phyloP scores from a whole-genome alignment of 2,888 invertebrate genomes.

The Elgonia sp. region DNA sequence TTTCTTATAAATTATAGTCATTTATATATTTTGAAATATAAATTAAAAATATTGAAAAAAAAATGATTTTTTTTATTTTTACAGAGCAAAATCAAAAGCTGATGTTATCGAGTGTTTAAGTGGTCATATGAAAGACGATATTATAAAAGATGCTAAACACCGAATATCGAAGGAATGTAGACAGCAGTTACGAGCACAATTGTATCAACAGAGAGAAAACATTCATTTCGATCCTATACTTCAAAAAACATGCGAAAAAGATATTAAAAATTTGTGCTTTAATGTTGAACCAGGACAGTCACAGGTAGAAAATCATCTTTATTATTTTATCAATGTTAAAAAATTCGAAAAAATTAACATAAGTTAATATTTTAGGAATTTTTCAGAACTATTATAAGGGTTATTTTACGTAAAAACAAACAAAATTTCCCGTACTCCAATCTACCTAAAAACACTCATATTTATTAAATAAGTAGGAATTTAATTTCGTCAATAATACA shows the following conservation, averaged over 20 bases:
- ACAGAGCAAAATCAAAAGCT: conserved; percentile 91
- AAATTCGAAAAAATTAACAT: too few relatives aligned
- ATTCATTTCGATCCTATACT: conserved; percentile 95
- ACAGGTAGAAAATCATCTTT: conserved; percentile 86
- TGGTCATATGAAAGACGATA: conserved; percentile 95
- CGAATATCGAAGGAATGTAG: conserved; percentile 95
- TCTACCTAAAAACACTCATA: too few relatives aligned
- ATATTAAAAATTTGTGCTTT: conserved; percentile 92
- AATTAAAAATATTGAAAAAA: too few relatives aligned
- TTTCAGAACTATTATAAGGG: too few relatives aligned
- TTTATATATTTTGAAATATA: too few relatives aligned
- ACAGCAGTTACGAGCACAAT: conserved; percentile 95
- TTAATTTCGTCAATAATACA: too few relatives aligned
- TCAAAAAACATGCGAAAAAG: conserved; percentile 93
- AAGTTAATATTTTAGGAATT: too few relatives aligned
- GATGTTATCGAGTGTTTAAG: conserved; percentile 96
- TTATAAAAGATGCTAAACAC: conserved; percentile 91
- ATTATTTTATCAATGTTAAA: too few relatives aligned
- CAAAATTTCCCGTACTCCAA: too few relatives aligned
- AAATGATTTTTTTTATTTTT: not conserved
- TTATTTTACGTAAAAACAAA: too few relatives aligned
- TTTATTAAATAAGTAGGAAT: too few relatives aligned
- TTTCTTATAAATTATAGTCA: not conserved
- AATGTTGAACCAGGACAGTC: conserved; percentile 91
- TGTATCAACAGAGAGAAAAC: conserved; percentile 96